These are phyloP conservation scores for Pangasius larnaudii DNA, from an alignment of 2,797 vertebrate species.

Conservation along the genomic window DNA sequence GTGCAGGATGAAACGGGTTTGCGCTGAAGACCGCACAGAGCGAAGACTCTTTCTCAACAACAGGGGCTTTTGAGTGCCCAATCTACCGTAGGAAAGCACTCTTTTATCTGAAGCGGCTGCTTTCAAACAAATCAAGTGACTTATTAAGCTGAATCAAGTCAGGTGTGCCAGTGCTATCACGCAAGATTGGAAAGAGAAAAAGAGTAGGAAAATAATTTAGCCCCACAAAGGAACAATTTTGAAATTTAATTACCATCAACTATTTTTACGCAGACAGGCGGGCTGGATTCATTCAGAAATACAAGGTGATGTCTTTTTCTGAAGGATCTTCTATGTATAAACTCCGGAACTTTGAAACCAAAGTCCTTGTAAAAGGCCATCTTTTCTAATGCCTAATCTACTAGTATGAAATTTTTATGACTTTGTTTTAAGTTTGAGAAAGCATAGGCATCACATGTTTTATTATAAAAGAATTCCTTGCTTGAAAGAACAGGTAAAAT, in stretches of 20 bases:
- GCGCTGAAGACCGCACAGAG: conserved; percentile 55
- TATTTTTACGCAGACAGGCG: background rate
- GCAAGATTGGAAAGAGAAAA: conserved; percentile 24
- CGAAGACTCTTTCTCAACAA: conserved; percentile 53
- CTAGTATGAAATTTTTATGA: background rate
- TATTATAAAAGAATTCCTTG: background rate
- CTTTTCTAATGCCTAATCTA: conserved; percentile 39
- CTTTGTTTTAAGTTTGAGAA: conserved; percentile 19
- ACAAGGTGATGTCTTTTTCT: conserved; percentile 62
- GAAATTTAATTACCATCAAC: background rate
- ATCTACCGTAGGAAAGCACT: conserved; percentile 48
- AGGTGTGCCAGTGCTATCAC: conserved; percentile 47
- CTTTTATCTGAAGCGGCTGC: conserved; percentile 57
- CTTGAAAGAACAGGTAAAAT: conserved; percentile 7
- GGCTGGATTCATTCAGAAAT: conserved; percentile 56
- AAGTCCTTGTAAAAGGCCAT: conserved; percentile 66
- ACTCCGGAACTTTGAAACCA: conserved; percentile 70
- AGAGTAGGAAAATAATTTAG: background rate
- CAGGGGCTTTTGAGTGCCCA: conserved; percentile 59
- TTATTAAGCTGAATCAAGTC: conserved; percentile 51
- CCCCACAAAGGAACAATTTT: conserved; percentile 6
- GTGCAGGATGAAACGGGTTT: conserved; percentile 59
- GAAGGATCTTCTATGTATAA: conserved; percentile 61
- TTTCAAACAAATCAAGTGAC: conserved; percentile 56
- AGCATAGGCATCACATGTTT: background rate